Conservation (phyloP, 1,140 invertebrate genomes). For the Brachionus asplanchnoidis region DNA sequence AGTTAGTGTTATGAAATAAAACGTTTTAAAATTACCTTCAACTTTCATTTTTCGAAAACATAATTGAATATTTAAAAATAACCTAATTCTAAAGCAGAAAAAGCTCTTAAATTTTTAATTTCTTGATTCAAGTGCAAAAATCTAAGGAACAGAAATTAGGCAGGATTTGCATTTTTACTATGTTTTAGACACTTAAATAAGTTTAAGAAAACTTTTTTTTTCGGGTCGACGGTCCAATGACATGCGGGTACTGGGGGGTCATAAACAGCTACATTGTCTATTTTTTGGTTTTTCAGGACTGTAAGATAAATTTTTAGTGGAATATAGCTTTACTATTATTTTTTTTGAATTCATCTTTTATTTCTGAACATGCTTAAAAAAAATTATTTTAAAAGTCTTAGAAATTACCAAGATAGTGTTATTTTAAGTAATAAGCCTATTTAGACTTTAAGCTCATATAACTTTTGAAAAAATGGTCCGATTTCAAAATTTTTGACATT, state of each 20-base stretch:
- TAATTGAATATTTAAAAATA: too few relatives aligned
- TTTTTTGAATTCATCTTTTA: neutral
- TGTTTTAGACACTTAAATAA: neutral
- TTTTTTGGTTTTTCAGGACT: neutral
- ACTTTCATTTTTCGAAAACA: neutral
- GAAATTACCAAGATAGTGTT: neutral
- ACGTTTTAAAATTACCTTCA: too few relatives aligned
- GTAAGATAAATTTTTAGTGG: slow-evolving; percentile 4
- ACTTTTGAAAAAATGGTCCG: too few relatives aligned
- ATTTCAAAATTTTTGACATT: too few relatives aligned
- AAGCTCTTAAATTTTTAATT: neutral
- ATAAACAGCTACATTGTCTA: neutral
- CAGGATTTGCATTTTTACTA: neutral
- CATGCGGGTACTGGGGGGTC: neutral
- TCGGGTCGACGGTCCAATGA: neutral
- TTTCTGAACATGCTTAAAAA: neutral
- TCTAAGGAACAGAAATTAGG: neutral
- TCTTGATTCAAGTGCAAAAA: neutral
- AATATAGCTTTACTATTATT: neutral
- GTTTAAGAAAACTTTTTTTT: neutral
- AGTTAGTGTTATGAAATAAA: too few relatives aligned
- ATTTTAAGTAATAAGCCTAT: slow-evolving; percentile 22
- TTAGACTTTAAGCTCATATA: neutral
- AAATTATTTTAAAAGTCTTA: neutral
- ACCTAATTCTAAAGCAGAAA: neutral